Base-by-base conservation (phyloP, 2,797 vertebrate genomes). In the Clarias platycephalus region DNA sequence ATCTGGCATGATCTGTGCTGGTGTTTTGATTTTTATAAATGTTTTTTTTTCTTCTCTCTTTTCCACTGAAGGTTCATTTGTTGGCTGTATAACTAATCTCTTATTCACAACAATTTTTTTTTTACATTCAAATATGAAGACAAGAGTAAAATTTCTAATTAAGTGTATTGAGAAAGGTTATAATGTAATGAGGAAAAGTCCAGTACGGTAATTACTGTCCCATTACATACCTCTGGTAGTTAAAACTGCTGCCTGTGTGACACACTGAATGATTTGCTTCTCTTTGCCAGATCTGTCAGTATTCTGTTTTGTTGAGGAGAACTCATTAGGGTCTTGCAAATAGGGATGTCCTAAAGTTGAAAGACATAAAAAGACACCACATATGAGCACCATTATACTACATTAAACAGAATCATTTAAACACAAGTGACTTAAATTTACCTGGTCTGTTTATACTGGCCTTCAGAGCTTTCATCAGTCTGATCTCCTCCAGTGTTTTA, bases 401-500 rank as follows among this genome's bases (percentile, higher is more conserved):
- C 20, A 18, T 20, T 4, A 28, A 80, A 64, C 15, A 63, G 63
- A 62, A 80, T 60, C 10, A 10, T 24, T 34, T 37, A 8, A 58
- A 77, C 4, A 74, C 24, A 22, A 72, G 49, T 1, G 18, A 49
- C 34, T 91, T 96, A 90, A 64, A 49, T 18, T 66, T 64, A 83
- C 94, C 93, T 62, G 94, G 91, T 89, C 91, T 95, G 90, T 94
- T 97, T 89, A 96, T 93, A 93, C 95, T 97, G 71, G 96, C 96
- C 84, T 96, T 97, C 49, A 97, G 92, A 83, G 97, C 96, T 91
- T 96, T 97, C 92, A 93, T 93, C 40, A 95, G 90, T 57, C 96
- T 95, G 88, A 99, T 98, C 92, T 99, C 97, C 89, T 99, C 96
- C 77, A 98, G 89, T 7, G 97, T 98, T 93, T 97, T 97, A 84